These are phyloP conservation scores for Embidobia sp. DNA, from an alignment of 2,888 invertebrate species.

Conservation along the genomic window DNA sequence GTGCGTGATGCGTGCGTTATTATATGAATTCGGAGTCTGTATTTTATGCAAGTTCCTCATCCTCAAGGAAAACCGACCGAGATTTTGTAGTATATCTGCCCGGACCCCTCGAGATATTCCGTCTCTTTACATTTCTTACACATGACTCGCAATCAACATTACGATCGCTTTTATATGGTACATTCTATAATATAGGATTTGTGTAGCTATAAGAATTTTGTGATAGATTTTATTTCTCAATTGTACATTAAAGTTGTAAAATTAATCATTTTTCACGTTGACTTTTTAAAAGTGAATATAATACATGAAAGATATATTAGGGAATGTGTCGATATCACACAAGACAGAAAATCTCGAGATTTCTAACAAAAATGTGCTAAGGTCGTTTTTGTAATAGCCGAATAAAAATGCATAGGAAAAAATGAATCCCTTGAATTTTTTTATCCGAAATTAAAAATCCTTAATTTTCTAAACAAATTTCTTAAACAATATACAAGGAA, in stretches of 20 bases:
- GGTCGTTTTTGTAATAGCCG: constrained; percentile 79
- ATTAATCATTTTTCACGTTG: constrained; percentile 4
- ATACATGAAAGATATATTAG: constrained; percentile 53
- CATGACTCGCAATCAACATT: constrained; percentile 25
- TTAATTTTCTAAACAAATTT: no score
- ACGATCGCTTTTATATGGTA: constrained; percentile 54
- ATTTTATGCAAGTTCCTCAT: constrained; percentile 80
- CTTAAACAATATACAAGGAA: no score
- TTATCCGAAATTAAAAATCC: no score
- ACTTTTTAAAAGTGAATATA: constrained; percentile 2
- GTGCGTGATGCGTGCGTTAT: constrained; percentile 52
- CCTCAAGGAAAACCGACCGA: constrained; percentile 74
- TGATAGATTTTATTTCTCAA: constrained; percentile 23
- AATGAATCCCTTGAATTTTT: no score
- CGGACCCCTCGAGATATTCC: constrained; percentile 74
- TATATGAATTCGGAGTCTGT: constrained; percentile 72
- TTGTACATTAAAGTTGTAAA: constrained; percentile 10
- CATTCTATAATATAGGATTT: constrained; percentile 55
- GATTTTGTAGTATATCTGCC: constrained; percentile 77
- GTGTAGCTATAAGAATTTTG: constrained; percentile 25
- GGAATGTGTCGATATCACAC: constrained; percentile 50
- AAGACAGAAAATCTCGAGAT: constrained; percentile 72
- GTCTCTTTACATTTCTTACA: constrained; percentile 62
- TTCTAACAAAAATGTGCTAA: constrained; percentile 74
- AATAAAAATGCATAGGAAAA: constrained; percentile 78